Conservation (phyloP, 2,888 invertebrate genomes). For the Dysmachus trigonus region DNA sequence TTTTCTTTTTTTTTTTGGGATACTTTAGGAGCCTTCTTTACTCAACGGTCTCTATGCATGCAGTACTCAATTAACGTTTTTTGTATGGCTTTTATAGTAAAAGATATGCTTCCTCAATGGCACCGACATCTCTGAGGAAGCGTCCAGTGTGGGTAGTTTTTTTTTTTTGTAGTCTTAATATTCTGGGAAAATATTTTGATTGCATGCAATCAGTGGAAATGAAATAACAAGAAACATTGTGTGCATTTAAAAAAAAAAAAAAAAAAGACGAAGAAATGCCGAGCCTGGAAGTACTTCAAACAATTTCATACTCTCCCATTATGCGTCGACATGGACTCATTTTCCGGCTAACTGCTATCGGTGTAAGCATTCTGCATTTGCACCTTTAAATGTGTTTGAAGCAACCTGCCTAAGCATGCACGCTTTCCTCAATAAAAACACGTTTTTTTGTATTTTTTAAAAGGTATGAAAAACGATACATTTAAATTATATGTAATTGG, state of each 20-base stretch:
- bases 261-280: neutral
- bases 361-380: neutral
- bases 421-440: slow-evolving; percentile 3
- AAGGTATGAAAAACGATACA: neutral
- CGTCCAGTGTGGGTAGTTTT: neutral
- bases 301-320: neutral
- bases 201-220: slow-evolving; percentile 25
- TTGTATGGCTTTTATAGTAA: slow-evolving; percentile 35
- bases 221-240: slow-evolving; percentile 1
- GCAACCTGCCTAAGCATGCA: neutral
- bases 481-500: neutral
- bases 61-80: slow-evolving; percentile 19
- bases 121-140: slow-evolving; percentile 29
- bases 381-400: neutral
- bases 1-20: neutral
- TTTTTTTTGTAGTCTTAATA: slow-evolving; percentile 4
- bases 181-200: slow-evolving; percentile 27
- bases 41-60: slow-evolving; percentile 11
- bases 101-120: slow-evolving; percentile 36
- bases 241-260: neutral
- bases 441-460: neutral
- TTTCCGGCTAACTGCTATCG: slow-evolving; percentile 22
- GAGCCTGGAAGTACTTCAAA: neutral
- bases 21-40: neutral
- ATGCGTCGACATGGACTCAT: slow-evolving; percentile 8